Conservation (phyloP, 2,888 invertebrate species). For the Drosophila recens region DNA sequence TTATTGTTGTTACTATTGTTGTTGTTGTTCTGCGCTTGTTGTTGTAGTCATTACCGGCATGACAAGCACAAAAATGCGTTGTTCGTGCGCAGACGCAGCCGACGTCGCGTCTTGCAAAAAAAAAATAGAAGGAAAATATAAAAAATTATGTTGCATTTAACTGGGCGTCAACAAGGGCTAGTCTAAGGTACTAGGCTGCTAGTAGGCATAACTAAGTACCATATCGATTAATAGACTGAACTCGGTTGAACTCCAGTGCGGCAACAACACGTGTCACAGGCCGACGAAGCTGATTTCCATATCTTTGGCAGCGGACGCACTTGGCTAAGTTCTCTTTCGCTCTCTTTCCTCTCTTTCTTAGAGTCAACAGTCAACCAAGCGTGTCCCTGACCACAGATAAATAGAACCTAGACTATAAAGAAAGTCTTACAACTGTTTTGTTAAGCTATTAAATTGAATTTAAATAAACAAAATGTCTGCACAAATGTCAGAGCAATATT, state of each 20-base stretch:
- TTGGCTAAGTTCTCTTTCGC: constrained; percentile 36
- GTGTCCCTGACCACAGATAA: constrained; percentile 33
- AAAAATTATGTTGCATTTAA: constrained; percentile 66
- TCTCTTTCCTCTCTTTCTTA: neutral
- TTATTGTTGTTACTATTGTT: constrained; percentile 26
- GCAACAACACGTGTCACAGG: constrained; percentile 64
- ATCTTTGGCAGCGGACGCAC: constrained; percentile 59
- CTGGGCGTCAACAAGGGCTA: constrained; percentile 68
- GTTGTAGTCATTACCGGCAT: constrained; percentile 81
- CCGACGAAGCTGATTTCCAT: constrained; percentile 64
- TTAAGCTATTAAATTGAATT: constrained; percentile 24
- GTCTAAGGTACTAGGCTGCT: constrained; percentile 37
- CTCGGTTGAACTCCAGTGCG: constrained; percentile 62
- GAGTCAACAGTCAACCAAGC: constrained; percentile 43
- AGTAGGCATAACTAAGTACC: constrained; percentile 37
- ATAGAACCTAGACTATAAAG: constrained; percentile 14
- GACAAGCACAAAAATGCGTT: constrained; percentile 82
- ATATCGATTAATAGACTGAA: constrained; percentile 75
- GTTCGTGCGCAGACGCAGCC: constrained; percentile 70
- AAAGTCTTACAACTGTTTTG: constrained; percentile 22
- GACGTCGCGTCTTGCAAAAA: constrained; percentile 46
- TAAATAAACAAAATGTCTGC: constrained; percentile 7
- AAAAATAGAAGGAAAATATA: constrained; percentile 30
- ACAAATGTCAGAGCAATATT: constrained; percentile 1
- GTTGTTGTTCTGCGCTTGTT: constrained; percentile 34